A percentile compares a stretch with the other conserved stretches of the same genome.
These are phyloP conservation scores for Nasonia vitripennis DNA, from an alignment of 1,140 invertebrate species.

Conservation along the genomic window DNA sequence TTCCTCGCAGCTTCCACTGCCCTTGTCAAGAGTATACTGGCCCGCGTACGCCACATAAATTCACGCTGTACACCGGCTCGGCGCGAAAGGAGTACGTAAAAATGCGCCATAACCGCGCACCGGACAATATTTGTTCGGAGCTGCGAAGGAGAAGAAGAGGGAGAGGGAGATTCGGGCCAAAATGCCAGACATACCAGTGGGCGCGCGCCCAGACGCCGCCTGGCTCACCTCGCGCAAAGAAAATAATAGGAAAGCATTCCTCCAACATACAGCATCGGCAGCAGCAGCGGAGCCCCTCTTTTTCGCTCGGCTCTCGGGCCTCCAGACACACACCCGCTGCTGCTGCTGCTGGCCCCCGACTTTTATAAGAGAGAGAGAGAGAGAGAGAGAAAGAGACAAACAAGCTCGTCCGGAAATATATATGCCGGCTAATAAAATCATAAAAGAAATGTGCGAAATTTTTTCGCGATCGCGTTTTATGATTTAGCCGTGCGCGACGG, in stretches of 20 bases:
- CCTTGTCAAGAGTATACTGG: too few relatives aligned
- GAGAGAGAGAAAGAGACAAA: slow-evolving; percentile 21
- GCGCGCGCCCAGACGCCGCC: slow-evolving; percentile 73
- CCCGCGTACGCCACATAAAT: too few relatives aligned
- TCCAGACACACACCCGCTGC: background rate
- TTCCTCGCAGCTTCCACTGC: background rate
- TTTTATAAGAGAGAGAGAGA: background rate
- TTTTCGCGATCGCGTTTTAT: slow-evolving; percentile 41
- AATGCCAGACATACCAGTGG: slow-evolving; percentile 74
- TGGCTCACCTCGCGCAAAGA: slow-evolving; percentile 64
- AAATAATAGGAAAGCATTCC: slow-evolving; percentile 69
- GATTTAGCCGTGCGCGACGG: background rate
- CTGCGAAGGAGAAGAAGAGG: background rate
- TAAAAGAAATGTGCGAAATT: slow-evolving; percentile 45
- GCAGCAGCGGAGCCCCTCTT: background rate
- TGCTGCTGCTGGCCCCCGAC: background rate
- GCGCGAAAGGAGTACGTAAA: background rate
- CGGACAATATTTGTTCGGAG: slow-evolving; percentile 49
- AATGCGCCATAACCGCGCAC: background rate
- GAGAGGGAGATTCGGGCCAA: slow-evolving; percentile 54
- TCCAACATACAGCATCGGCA: background rate
- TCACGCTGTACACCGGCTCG: too few relatives aligned
- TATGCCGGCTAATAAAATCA: slow-evolving; percentile 43
- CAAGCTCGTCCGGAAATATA: slow-evolving; percentile 33
- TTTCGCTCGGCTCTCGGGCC: background rate